A percentile compares a stretch with the other conserved stretches of the same genome.
phyloP scores from a whole-genome alignment of 2,113 vertebrate genomes.

The Apistogramma diplotaenia region DNA sequence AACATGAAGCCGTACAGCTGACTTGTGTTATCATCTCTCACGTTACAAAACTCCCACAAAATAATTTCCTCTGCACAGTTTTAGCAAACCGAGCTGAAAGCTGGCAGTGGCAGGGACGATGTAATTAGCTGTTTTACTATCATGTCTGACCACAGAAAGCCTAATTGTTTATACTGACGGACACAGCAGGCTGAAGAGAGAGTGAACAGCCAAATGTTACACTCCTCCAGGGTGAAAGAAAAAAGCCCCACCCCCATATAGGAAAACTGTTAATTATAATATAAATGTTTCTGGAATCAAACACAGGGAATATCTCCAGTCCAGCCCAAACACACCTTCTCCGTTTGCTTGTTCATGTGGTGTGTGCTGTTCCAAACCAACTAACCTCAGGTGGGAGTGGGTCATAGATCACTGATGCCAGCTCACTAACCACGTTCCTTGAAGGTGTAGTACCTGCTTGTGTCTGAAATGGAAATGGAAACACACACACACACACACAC shows the following conservation, averaged over 20 bases:
- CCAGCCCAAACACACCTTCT: not conserved
- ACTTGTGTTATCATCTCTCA: not conserved
- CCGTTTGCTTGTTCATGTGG: not conserved
- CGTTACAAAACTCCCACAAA: not conserved
- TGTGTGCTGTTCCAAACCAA: constrained; percentile 1
- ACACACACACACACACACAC: not conserved
- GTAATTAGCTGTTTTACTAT: constrained; percentile 48
- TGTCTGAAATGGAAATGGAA: not conserved
- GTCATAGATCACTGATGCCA: not conserved
- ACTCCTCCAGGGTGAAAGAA: not conserved
- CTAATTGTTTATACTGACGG: constrained; percentile 40
- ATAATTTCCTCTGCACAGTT: constrained; percentile 17
- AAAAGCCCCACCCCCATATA: no score
- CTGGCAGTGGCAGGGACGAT: constrained; percentile 18
- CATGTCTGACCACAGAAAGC: constrained; percentile 27
- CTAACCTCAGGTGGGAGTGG: constrained; percentile 26
- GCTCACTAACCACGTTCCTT: not conserved
- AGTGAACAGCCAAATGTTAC: constrained; percentile 6
- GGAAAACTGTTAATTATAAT: no score
- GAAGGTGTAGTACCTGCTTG: not conserved
- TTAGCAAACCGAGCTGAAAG: constrained; percentile 5
- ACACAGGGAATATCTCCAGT: not conserved
- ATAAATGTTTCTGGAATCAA: not conserved
- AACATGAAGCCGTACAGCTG: not conserved
- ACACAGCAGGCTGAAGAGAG: constrained; percentile 20